Conservation (phyloP, 2,113 vertebrate species). For the Procavia capensis region DNA sequence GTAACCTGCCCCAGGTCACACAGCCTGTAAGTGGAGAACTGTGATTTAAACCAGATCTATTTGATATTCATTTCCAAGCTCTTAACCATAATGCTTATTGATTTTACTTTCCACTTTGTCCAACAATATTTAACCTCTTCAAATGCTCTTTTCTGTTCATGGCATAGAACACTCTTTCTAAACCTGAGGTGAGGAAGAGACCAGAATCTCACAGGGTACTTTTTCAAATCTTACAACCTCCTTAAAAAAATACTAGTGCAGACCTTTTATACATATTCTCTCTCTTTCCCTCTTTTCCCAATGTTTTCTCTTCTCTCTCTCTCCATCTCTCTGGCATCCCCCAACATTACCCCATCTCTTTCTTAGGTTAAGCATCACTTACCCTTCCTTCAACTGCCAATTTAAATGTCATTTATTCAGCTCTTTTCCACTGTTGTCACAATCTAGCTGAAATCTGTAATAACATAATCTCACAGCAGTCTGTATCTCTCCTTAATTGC, state of each 20-base stretch:
- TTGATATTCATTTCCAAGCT: conserved; percentile 59
- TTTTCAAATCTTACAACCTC: neutral
- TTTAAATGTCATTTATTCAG: neutral
- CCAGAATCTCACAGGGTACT: neutral
- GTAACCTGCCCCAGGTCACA: conserved; percentile 37
- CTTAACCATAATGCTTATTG: conserved; percentile 67
- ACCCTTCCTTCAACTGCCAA: neutral
- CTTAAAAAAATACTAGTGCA: neutral
- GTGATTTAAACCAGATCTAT: conserved; percentile 42
- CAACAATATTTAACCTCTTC: conserved; percentile 60
- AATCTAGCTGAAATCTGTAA: neutral
- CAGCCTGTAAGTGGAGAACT: conserved; percentile 11
- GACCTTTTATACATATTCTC: neutral
- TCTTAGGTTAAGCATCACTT: neutral
- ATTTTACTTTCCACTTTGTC: conserved; percentile 58
- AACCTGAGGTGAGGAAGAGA: neutral
- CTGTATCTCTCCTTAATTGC: neutral
- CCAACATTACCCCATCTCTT: neutral
- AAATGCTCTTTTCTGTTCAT: conserved; percentile 41
- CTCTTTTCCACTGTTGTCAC: neutral
- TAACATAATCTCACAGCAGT: neutral
- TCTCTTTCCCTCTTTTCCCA: neutral
- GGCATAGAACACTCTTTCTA: conserved; percentile 44
- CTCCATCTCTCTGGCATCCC: neutral
- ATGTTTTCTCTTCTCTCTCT: too few species aligned